Conservation (phyloP, 2,888 invertebrate genomes). For the Drosophila anomalata region DNA sequence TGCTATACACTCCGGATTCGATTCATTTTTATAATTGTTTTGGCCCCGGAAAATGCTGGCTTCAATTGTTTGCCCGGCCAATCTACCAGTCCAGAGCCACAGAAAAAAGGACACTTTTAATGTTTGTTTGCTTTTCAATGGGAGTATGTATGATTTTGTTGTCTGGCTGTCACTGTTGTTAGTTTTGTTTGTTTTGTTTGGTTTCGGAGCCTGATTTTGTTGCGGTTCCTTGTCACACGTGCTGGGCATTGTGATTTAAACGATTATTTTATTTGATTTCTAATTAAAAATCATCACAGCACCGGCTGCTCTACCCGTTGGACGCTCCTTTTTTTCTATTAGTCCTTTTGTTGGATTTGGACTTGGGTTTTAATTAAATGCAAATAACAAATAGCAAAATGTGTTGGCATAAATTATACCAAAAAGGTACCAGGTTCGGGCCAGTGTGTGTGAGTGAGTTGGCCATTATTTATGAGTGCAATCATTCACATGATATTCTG, state of each 20-base stretch:
- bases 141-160: conserved; percentile 1
- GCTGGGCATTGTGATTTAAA: conserved; percentile 64
- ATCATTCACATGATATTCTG: conserved; percentile 79
- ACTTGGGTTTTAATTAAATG: conserved; percentile 76
- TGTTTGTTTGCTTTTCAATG: conserved; percentile 64
- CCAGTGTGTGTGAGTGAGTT: conserved; percentile 17
- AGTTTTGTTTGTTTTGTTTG: conserved; percentile 11
- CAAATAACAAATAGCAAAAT: conserved; percentile 74
- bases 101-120: conserved; percentile 55
- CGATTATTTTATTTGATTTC: conserved; percentile 71
- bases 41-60: conserved; percentile 26
- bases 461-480: conserved; percentile 75
- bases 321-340: conserved; percentile 29
- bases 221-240: conserved; percentile 63
- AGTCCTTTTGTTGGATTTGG: conserved; percentile 36
- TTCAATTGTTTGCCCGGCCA: conserved; percentile 63
- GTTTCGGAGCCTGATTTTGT: conserved; percentile 3
- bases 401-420: conserved; percentile 61
- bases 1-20: conserved; percentile 24
- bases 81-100: conserved; percentile 65
- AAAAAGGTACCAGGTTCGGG: conserved; percentile 26
- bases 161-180: neutral
- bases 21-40: conserved; percentile 66
- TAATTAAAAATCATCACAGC: conserved; percentile 67
- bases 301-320: conserved; percentile 2